Base-by-base conservation (phyloP, 2,113 vertebrate genomes). In the Abramis brama region DNA sequence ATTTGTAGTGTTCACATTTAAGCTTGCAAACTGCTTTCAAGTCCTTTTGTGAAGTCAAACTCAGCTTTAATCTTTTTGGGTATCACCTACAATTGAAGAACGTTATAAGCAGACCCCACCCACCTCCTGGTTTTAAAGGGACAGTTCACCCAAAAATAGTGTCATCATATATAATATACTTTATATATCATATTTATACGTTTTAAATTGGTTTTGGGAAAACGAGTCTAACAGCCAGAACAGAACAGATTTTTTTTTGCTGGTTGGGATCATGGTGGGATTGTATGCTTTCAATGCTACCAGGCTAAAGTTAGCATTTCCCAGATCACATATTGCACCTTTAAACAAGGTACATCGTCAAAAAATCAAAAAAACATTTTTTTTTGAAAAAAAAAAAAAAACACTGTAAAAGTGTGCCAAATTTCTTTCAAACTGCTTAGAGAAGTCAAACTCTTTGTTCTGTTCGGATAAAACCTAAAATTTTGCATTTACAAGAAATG, bases 1-100 rank as follows among this genome's bases (percentile, higher is more conserved):
- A 33, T 33, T 73, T 73, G 23, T 45, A 2, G 70, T n/a, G 70
- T 74, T 25, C 71, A 74, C 43, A 74, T 47, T 74, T 47, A 74
- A 74, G 23, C 60, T 62, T 62, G 39, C 43, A 15, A 74, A 74
- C 39, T 2, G 71, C 23, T 25, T 45, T 47, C 10, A 47, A 23
- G 25, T 2, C 23, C 4, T 11, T 45, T 66, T 66, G 5, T 2
- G 10, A 27, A 30, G 25, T 15, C 39, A 47, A 45, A 74, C 71
- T 74, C n/a, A 7, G 52, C 52, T 57, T 57, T 21, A 21, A 2
- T 57, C 52, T 21, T 19, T 57, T 57, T 57, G 52, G 52, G 17
- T 57, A 21, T 57, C 52, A 57, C 52, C 52, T 21, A 57, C 0
- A 57, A 7, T 57, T 57, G 52, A 55, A 55, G 17, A 21, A 19